Evolutionary conservation across 2,888 invertebrate genomes (phyloP).

Genomic region (Nemurella pictetii): DNA sequence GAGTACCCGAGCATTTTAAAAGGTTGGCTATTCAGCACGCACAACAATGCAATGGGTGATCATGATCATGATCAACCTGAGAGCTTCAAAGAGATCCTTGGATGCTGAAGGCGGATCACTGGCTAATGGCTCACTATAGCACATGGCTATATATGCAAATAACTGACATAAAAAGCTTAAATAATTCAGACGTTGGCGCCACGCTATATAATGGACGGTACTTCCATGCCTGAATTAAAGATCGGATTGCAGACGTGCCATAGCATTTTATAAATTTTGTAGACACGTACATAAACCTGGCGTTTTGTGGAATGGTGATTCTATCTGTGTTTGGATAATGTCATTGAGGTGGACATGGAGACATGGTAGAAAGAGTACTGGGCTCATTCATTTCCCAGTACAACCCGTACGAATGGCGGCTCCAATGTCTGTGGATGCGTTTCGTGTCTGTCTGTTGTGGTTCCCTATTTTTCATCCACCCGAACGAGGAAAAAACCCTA

Average conservation of each 20-base stretch:
- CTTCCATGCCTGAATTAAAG: neutral
- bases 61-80: neutral
- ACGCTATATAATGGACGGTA: neutral
- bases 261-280: neutral
- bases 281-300: neutral
- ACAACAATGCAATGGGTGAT: neutral
- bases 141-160: neutral
- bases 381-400: neutral
- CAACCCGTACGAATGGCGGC: no score
- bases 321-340: neutral
- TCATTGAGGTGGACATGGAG: neutral
- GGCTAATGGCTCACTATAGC: neutral
- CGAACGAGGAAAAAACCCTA: neutral
- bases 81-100: neutral
- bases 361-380: neutral
- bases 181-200: neutral
- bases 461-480: neutral
- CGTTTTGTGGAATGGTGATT: neutral
- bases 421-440: neutral
- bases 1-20: neutral
- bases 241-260: neutral
- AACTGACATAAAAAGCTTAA: neutral
- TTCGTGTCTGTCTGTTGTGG: neutral
- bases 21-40: neutral
- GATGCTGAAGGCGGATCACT: neutral